These are phyloP conservation scores for Oryctolagus cuniculus DNA, from an alignment of 2,113 vertebrate species.

Conservation along the genomic window mOryCun1.1 NC_091435.1:162006501-162007000, in stretches of 20 bases:
- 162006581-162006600: neutral
- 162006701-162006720: neutral
- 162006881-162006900: neutral
- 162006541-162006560: neutral
- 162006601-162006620: neutral
- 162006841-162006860: neutral
- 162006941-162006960: slow-evolving; percentile 6
- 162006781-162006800: neutral
- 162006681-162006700: neutral
- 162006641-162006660: neutral
- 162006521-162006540: neutral
- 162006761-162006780: neutral
- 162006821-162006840: neutral
- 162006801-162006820: neutral
- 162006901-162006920: neutral
- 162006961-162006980: neutral
- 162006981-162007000: neutral
- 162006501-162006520: neutral
- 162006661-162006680: neutral
- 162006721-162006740: neutral
- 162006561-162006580: neutral
- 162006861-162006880: neutral
- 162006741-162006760: neutral
- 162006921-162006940: neutral
- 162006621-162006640: neutral